A percentile compares a stretch with the other conserved stretches of the same genome.
phyloP scores from a whole-genome alignment of 2,797 vertebrate genomes.

The Oreortyx pictus region DNA sequence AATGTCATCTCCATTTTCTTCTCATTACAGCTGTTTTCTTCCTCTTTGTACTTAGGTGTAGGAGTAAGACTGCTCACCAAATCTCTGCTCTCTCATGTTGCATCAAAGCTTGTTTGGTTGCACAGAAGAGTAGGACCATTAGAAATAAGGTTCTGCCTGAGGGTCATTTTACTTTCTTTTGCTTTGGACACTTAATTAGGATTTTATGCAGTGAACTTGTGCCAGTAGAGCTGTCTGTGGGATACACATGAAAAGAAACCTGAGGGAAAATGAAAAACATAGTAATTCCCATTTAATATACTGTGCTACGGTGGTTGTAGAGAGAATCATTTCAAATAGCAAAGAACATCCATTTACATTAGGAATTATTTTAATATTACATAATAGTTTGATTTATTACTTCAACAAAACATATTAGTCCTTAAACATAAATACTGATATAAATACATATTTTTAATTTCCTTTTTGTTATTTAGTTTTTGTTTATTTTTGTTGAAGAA shows the following conservation, averaged over 20 bases:
- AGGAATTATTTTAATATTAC: neutral
- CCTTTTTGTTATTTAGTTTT: neutral
- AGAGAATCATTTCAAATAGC: neutral
- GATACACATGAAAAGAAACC: neutral
- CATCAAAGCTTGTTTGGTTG: neutral
- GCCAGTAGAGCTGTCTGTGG: neutral
- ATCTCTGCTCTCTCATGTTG: neutral
- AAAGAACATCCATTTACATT: neutral
- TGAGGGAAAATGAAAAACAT: neutral
- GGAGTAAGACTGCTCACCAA: neutral
- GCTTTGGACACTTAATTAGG: neutral
- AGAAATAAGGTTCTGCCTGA: neutral
- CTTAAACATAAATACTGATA: neutral
- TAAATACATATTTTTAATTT: neutral
- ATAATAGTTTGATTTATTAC: neutral
- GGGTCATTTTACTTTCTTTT: neutral
- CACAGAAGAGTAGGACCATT: neutral
- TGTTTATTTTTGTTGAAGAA: neutral
- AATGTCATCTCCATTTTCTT: neutral
- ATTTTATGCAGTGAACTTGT: neutral
- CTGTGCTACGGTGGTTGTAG: neutral
- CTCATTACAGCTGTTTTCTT: neutral
- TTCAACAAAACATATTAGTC: neutral
- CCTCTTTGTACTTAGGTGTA: neutral
- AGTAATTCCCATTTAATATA: neutral